A percentile compares a stretch with the other conserved stretches of the same genome.
Evolutionary conservation across 37 sponge, comb jelly and placozoan species (phyloP).

Genomic region (Oopsacas minuta): DNA sequence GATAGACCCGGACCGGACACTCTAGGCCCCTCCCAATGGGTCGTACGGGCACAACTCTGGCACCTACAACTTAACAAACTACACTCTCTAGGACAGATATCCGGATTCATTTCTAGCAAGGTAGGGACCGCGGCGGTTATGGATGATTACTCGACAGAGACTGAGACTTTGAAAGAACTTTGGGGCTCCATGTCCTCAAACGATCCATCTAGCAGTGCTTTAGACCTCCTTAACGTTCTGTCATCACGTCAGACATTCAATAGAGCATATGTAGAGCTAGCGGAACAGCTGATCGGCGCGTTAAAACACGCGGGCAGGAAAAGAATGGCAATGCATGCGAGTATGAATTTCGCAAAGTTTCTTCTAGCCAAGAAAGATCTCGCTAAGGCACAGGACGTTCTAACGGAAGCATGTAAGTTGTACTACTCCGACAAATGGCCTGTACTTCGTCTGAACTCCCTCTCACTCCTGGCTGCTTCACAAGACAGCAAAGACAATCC

Average conservation of each 20-base stretch:
- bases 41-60: not conserved
- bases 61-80: not conserved
- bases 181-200: not conserved
- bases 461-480: not conserved
- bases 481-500: not conserved
- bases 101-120: not conserved
- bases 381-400: not conserved
- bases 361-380: slow-evolving; percentile 17
- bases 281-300: slow-evolving; percentile 74
- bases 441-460: slow-evolving; percentile 8
- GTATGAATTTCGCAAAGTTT: slow-evolving; percentile 57
- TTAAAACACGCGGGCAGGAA: slow-evolving; percentile 74
- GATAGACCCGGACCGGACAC: not conserved
- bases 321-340: slow-evolving; percentile 60
- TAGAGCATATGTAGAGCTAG: slow-evolving; percentile 27
- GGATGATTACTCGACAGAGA: not conserved
- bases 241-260: not conserved
- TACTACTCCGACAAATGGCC: slow-evolving; percentile 17
- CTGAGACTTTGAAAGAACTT: not conserved
- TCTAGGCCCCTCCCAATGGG: slow-evolving; percentile 2
- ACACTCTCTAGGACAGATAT: not conserved
- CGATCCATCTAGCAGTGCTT: not conserved
- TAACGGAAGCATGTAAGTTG: slow-evolving; percentile 2
- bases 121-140: not conserved
- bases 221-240: not conserved